These are phyloP conservation scores for Caranx ignobilis DNA, from an alignment of 2,113 vertebrate genomes.

Conservation along the genomic window DNA sequence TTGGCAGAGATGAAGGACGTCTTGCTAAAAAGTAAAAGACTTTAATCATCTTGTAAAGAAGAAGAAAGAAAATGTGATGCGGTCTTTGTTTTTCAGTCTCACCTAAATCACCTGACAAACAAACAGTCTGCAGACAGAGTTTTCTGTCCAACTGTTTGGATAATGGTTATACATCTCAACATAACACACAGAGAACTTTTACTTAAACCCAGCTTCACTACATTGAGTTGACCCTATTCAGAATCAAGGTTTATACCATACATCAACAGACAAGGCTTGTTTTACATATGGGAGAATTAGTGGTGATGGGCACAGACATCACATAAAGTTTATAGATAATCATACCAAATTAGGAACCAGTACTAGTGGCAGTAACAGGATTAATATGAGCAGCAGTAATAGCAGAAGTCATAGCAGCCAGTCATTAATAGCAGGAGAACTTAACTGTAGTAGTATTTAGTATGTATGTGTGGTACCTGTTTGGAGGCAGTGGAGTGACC, in stretches of 20 bases:
- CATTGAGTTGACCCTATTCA: background rate
- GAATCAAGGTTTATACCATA: slow-evolving; percentile 1
- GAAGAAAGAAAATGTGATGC: background rate
- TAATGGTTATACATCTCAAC: background rate
- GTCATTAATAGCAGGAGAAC: background rate
- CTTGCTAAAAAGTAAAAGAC: background rate
- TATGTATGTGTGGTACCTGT: slow-evolving; percentile 84
- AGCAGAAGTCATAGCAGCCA: background rate
- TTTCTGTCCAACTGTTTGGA: background rate
- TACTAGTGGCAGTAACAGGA: background rate
- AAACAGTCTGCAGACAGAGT: too few relatives aligned
- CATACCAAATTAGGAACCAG: background rate
- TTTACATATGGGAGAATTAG: background rate
- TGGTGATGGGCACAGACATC: background rate
- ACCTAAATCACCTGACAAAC: background rate
- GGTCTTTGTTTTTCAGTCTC: background rate
- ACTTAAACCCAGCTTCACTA: background rate
- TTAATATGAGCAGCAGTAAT: background rate
- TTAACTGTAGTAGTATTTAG: background rate
- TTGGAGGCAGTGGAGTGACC: slow-evolving; percentile 89
- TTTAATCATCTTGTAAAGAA: background rate
- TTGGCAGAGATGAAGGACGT: slow-evolving; percentile 15
- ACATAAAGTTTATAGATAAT: background rate
- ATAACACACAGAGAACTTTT: background rate
- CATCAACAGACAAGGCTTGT: background rate